These are phyloP conservation scores for Psilopogon haemacephalus DNA, from an alignment of 2,113 vertebrate species.

Conservation along the genomic window DNA sequence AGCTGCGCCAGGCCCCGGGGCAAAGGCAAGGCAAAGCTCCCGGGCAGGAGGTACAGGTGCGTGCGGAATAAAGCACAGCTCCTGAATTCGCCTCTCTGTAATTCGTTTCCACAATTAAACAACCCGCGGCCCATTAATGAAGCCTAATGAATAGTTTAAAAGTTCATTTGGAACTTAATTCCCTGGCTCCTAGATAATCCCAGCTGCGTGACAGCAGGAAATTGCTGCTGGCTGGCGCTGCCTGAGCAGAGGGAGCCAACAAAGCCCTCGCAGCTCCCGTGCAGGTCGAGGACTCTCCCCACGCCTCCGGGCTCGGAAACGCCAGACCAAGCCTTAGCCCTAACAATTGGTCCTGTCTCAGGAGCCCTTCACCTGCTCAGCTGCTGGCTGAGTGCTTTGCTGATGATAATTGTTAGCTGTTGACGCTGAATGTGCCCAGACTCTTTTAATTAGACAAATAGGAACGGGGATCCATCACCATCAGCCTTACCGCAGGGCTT, in stretches of 20 bases:
- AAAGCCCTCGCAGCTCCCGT: background rate
- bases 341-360: background rate
- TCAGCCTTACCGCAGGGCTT: background rate
- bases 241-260: background rate
- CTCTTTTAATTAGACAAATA: constrained; percentile 34
- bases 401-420: background rate
- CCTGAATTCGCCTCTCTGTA: background rate
- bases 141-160: background rate
- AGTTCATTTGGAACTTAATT: background rate
- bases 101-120: background rate
- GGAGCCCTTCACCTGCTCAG: background rate
- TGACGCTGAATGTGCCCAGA: background rate
- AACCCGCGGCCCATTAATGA: background rate
- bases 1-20: background rate
- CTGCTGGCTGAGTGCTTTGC: background rate
- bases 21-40: background rate
- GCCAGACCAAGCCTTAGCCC: background rate
- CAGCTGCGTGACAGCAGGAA: background rate
- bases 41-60: no score
- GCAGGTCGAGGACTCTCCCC: background rate
- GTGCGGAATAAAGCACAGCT: background rate
- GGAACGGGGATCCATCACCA: background rate
- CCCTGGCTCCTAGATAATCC: background rate
- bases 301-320: background rate
- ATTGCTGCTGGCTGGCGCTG: background rate